A percentile compares a stretch with the other conserved stretches of the same genome.
phyloP scores from a whole-genome alignment of 35 echinoderm and acorn worm genomes.

The Heliocidaris tuberculata region DNA sequence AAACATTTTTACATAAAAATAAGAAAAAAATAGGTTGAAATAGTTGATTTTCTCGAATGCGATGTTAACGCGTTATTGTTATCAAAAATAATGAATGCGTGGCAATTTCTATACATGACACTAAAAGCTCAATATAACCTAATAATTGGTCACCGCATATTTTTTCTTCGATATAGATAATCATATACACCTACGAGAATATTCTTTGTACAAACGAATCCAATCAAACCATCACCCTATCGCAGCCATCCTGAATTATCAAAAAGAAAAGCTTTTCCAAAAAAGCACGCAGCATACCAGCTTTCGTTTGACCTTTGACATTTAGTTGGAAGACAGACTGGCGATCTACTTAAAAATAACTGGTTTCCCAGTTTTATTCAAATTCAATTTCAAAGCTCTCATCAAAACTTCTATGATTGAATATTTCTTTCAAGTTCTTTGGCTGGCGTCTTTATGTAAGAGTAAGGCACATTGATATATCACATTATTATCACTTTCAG shows the following conservation, averaged over 20 bases:
- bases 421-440: not conserved
- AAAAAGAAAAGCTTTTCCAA: not conserved
- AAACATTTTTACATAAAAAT: not conserved
- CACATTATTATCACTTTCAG: not conserved
- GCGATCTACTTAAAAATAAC: not conserved
- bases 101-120: conserved; percentile 18
- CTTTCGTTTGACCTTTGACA: not conserved
- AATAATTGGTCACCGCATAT: conserved; percentile 23
- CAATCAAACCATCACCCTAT: not conserved
- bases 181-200: conserved; percentile 25
- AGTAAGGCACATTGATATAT: not conserved
- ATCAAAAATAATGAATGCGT: conserved; percentile 39
- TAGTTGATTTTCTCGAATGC: not conserved
- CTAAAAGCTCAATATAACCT: not conserved
- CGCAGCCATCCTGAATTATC: not conserved
- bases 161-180: not conserved
- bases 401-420: not conserved
- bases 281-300: not conserved
- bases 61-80: not conserved
- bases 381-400: too few relatives aligned
- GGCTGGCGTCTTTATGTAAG: not conserved
- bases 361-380: not conserved
- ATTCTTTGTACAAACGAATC: not conserved
- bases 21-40: not conserved
- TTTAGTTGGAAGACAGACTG: not conserved